These are phyloP conservation scores for Himalopsyche phryganea DNA, from an alignment of 1,140 invertebrate genomes.

Conservation along the genomic window DNA sequence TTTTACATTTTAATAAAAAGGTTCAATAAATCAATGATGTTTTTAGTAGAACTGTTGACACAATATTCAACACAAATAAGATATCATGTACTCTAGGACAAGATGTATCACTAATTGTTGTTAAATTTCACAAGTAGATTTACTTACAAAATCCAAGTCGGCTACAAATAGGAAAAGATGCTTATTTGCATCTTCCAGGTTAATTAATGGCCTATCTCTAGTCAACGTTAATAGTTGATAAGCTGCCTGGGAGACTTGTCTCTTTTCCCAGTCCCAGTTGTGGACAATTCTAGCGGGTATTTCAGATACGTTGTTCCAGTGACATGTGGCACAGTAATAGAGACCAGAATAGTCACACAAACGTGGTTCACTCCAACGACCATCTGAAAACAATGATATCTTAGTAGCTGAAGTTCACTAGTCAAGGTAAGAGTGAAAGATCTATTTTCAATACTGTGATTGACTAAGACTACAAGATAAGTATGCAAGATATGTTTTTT, in stretches of 20 bases:
- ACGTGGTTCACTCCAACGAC: slow-evolving; percentile 63
- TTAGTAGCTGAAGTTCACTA: no score
- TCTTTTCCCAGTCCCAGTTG: slow-evolving; percentile 90
- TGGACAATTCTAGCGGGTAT: slow-evolving; percentile 87
- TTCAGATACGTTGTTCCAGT: slow-evolving; percentile 77
- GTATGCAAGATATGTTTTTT: no score
- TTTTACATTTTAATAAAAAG: no score
- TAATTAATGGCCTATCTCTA: slow-evolving; percentile 70
- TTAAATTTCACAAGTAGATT: no score
- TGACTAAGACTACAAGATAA: no score
- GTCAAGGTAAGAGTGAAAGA: no score
- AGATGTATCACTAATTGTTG: no score
- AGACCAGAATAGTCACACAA: slow-evolving; percentile 86
- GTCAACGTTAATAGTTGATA: slow-evolving; percentile 64
- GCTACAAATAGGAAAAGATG: slow-evolving; percentile 82
- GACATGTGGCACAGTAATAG: slow-evolving; percentile 88
- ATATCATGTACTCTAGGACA: no score
- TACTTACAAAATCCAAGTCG: slow-evolving; percentile 76
- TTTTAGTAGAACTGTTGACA: no score
- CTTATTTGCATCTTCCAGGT: slow-evolving; percentile 77
- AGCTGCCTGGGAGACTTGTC: slow-evolving; percentile 67
- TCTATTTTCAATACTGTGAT: no score
- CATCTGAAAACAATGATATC: slow-evolving; percentile 53
- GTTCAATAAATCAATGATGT: no score
- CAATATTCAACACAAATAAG: no score